phyloP scores from a whole-genome alignment of 2,888 invertebrate species.

The Galerucella calmariensis region DNA sequence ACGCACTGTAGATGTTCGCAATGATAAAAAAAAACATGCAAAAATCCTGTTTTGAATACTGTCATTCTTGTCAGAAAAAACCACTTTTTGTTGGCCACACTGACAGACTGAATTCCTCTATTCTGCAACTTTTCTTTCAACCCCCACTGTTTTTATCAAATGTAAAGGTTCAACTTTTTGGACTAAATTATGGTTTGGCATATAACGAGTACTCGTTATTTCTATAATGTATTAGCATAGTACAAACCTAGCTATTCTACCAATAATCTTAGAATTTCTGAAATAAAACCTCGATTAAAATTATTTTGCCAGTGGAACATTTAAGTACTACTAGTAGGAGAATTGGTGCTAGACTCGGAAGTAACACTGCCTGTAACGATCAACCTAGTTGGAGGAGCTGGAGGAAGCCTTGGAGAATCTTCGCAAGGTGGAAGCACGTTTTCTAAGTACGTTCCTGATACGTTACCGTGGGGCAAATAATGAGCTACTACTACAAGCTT shows the following conservation, averaged over 20 bases:
- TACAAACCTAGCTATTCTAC: not conserved
- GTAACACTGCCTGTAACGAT: constrained; percentile 49
- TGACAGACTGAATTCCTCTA: not conserved
- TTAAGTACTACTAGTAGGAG: constrained; percentile 33
- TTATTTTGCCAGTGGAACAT: not conserved
- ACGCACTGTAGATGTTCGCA: no score
- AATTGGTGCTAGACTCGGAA: constrained; percentile 49
- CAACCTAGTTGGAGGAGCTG: constrained; percentile 44
- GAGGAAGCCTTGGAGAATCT: constrained; percentile 52
- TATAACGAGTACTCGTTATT: not conserved
- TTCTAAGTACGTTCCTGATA: constrained; percentile 77
- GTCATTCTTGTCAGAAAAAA: not conserved
- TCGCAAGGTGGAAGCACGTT: constrained; percentile 82
- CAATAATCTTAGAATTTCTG: not conserved
- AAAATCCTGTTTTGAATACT: not conserved
- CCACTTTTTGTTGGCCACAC: not conserved
- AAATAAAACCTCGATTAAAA: not conserved
- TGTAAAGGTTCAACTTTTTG: not conserved
- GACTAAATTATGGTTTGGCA: not conserved
- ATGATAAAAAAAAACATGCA: no score
- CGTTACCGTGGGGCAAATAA: constrained; percentile 84
- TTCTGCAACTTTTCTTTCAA: no score
- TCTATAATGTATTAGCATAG: not conserved
- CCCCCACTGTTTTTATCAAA: no score
- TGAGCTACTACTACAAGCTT: constrained; percentile 86